Percentiles rank a stretch among this genome's conserved stretches.
Conservation (phyloP, 2,888 invertebrate genomes). For the Microctonus hyperodae region DNA sequence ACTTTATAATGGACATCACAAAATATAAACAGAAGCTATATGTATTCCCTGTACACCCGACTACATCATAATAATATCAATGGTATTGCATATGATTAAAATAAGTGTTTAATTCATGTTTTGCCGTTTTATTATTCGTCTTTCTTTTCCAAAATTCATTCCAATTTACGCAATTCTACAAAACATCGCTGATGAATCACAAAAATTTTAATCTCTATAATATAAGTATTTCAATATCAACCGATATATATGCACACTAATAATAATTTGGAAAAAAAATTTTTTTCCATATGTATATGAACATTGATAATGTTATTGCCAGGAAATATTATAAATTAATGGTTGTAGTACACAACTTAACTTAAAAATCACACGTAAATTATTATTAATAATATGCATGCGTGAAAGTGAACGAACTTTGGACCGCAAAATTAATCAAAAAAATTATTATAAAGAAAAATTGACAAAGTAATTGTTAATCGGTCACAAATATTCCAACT, state of each 20-base stretch:
- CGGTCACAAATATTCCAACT: constrained; percentile 34
- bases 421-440: neutral
- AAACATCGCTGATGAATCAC: constrained; percentile 6
- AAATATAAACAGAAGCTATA: constrained; percentile 45
- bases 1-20: constrained; percentile 49
- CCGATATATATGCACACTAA: constrained; percentile 19
- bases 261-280: neutral
- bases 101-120: neutral
- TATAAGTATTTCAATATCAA: neutral
- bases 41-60: constrained; percentile 41
- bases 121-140: constrained; percentile 6
- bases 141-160: constrained; percentile 18
- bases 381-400: neutral
- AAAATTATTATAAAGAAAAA: constrained; percentile 19
- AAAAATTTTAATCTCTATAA: neutral
- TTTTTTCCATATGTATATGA: neutral
- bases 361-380: neutral
- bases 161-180: constrained; percentile 10
- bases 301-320: neutral
- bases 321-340: neutral
- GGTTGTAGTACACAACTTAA: neutral
- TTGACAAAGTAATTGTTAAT: neutral
- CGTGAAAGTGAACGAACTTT: neutral
- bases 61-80: neutral
- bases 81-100: neutral